These are phyloP conservation scores for Sphaerodactylus townsendi DNA, from an alignment of 2,113 vertebrate genomes.

Conservation along the genomic window DNA sequence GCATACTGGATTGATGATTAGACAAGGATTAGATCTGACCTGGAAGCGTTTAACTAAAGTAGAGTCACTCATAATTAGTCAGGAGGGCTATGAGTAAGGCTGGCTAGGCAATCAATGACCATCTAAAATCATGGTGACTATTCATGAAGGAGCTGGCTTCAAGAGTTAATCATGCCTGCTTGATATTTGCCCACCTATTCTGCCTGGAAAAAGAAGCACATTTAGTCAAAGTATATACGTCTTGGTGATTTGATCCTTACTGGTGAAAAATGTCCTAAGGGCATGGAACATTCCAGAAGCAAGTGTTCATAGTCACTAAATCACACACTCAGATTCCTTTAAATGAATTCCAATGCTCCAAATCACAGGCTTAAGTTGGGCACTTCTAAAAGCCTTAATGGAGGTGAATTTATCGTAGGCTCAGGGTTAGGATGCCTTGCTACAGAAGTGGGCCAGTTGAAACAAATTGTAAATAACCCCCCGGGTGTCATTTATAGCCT, in stretches of 20 bases:
- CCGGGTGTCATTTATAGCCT: background rate
- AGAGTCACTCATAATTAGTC: background rate
- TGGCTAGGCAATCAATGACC: background rate
- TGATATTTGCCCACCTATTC: background rate
- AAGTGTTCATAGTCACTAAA: no score
- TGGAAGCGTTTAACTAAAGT: no score
- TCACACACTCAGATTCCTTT: no score
- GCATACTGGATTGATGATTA: no score
- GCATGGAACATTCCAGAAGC: no score
- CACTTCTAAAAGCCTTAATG: no score
- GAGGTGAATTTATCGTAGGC: background rate
- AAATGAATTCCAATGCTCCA: no score
- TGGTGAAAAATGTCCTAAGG: no score
- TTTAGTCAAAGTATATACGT: no score
- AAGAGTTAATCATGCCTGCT: background rate
- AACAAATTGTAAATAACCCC: constrained; percentile 14
- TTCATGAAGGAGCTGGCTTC: background rate
- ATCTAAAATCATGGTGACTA: background rate
- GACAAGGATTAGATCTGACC: no score
- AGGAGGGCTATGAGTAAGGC: background rate
- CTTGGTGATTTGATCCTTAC: no score
- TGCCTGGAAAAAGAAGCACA: background rate
- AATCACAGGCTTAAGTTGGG: no score
- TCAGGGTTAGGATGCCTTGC: background rate
- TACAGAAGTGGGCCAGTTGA: background rate